Conservation (phyloP, 2,797 vertebrate species). For the Clarias platycephalus region DNA sequence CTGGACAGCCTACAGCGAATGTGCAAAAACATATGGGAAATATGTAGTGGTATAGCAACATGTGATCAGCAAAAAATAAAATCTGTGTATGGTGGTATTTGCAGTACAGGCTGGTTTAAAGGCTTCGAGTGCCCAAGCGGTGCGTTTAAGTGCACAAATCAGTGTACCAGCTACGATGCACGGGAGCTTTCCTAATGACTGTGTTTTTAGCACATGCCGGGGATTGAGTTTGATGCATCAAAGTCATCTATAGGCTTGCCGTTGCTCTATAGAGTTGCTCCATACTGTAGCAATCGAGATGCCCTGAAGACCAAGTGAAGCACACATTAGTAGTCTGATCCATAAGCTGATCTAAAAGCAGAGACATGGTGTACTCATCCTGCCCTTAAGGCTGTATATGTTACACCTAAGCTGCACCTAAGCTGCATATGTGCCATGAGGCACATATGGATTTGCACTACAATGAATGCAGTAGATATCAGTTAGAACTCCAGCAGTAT, state of each 20-base stretch:
- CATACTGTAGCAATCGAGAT: not conserved
- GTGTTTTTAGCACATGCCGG: too few species aligned
- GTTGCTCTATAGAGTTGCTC: too few species aligned
- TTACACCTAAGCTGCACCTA: not conserved
- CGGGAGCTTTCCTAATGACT: not conserved
- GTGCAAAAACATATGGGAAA: constrained; percentile 7
- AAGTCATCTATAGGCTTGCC: not conserved
- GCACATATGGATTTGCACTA: not conserved
- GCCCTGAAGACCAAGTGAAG: not conserved
- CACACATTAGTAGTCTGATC: not conserved
- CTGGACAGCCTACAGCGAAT: not conserved
- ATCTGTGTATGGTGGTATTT: not conserved
- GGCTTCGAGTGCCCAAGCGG: not conserved
- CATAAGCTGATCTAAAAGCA: not conserved
- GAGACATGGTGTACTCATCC: not conserved
- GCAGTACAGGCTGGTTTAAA: not conserved
- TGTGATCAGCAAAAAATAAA: not conserved
- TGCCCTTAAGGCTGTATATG: not conserved
- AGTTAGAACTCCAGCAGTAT: not conserved
- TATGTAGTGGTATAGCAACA: not conserved
- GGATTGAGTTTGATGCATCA: not conserved
- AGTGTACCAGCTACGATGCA: not conserved
- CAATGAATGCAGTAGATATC: not conserved
- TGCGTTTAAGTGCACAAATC: not conserved
- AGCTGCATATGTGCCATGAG: not conserved